phyloP scores from a whole-genome alignment of 2,113 vertebrate genomes.

The Osmerus eperlanus region DNA sequence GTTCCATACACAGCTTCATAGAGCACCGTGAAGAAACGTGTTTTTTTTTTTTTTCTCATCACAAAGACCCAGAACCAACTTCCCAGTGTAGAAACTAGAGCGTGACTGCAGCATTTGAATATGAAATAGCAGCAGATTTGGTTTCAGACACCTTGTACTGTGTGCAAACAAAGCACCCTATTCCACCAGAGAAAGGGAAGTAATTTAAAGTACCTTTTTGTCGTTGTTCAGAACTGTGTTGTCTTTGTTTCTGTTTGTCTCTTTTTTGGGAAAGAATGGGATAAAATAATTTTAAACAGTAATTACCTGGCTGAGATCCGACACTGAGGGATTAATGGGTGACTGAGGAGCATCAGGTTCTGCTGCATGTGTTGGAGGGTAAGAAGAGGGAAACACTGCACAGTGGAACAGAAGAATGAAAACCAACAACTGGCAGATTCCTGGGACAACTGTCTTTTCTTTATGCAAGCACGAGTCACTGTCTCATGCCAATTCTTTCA shows the following conservation, averaged over 20 bases:
- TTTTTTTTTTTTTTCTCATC: slow-evolving; percentile 14
- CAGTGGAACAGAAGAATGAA: slow-evolving; percentile 32
- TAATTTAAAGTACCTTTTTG: slow-evolving; percentile 73
- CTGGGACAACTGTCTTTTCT: slow-evolving; percentile 63
- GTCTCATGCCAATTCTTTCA: slow-evolving; percentile 68
- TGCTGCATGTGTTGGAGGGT: slow-evolving; percentile 90
- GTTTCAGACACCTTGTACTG: slow-evolving; percentile 72
- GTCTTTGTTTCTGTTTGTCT: slow-evolving; percentile 73
- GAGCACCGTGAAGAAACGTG: slow-evolving; percentile 34
- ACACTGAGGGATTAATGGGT: slow-evolving; percentile 97
- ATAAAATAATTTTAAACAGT: slow-evolving; percentile 99
- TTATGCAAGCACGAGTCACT: slow-evolving; percentile 64
- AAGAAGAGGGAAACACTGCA: slow-evolving; percentile 59
- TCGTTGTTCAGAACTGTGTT: slow-evolving; percentile 70
- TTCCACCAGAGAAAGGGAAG: slow-evolving; percentile 62
- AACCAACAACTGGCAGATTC: slow-evolving; percentile 65
- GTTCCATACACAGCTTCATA: slow-evolving; percentile 29
- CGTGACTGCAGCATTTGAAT: slow-evolving; percentile 77
- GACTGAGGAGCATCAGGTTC: slow-evolving; percentile 91
- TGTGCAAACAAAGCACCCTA: slow-evolving; percentile 67
- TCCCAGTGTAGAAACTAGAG: slow-evolving; percentile 65
- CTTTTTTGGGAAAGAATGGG: slow-evolving; percentile 83
- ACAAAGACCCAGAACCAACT: slow-evolving; percentile 59
- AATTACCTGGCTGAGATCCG: slow-evolving; percentile 99
- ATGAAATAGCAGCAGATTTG: slow-evolving; percentile 71